These are phyloP conservation scores for Drosophila ustulata DNA, from an alignment of 2,888 invertebrate species.

Conservation along the genomic window DNA sequence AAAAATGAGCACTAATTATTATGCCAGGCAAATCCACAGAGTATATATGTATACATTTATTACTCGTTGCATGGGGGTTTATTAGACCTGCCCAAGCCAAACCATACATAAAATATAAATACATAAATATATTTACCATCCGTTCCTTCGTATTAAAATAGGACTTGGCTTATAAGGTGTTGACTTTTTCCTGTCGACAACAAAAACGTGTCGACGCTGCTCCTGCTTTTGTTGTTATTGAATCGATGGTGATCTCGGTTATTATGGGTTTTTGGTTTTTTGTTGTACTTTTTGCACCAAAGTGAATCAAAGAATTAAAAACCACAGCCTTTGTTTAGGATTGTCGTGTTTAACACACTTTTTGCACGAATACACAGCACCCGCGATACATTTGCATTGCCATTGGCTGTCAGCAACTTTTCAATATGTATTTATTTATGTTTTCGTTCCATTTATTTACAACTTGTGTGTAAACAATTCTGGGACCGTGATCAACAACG, in stretches of 20 bases:
- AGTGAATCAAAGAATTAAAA: constrained; percentile 13
- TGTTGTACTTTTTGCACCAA: constrained; percentile 16
- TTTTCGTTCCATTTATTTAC: constrained; percentile 38
- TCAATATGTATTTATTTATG: constrained; percentile 42
- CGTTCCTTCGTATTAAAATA: constrained; percentile 33
- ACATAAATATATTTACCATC: constrained; percentile 24
- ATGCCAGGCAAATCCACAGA: constrained; percentile 29
- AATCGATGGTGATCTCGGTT: constrained; percentile 29
- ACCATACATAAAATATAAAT: constrained; percentile 29
- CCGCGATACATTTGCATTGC: constrained; percentile 37
- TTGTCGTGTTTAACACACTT: constrained; percentile 44
- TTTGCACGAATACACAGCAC: constrained; percentile 36
- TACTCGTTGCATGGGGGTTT: constrained; percentile 12
- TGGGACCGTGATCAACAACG: constrained; percentile 20
- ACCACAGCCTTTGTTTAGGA: constrained; percentile 26
- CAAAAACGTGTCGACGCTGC: constrained; percentile 28
- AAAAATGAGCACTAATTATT: constrained; percentile 44
- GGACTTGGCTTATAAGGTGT: constrained; percentile 72
- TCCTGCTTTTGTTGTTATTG: constrained; percentile 5
- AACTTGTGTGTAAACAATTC: constrained; percentile 44
- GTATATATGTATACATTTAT: constrained; percentile 6
- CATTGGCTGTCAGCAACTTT: constrained; percentile 23
- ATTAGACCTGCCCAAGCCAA: constrained; percentile 15
- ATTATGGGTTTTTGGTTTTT: constrained; percentile 26
- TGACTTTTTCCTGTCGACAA: constrained; percentile 61